These are phyloP conservation scores for Ctenochaetus hawaiiensis DNA, from an alignment of 2,797 vertebrate species.

Conservation along the genomic window DNA sequence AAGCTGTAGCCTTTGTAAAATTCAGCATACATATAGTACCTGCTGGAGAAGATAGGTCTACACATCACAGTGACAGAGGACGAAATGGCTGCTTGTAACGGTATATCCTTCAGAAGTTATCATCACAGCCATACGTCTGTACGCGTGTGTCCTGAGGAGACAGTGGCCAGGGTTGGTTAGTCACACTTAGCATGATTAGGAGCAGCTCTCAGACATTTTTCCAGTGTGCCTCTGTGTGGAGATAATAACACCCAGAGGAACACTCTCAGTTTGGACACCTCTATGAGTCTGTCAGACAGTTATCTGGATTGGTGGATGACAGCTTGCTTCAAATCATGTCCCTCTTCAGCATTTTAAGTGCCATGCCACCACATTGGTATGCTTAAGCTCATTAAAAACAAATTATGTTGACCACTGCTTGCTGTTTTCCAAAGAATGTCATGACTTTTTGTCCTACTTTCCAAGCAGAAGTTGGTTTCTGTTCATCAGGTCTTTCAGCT, in stretches of 20 bases:
- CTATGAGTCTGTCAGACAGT: conserved; percentile 29
- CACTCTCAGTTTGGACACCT: conserved; percentile 31
- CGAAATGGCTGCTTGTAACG: conserved; percentile 21
- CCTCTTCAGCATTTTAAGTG: not conserved
- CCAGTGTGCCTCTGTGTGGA: conserved; percentile 46
- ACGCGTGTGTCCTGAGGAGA: conserved; percentile 51
- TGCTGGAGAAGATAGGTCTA: conserved; percentile 7
- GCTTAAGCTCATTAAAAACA: not conserved
- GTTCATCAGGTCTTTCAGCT: not conserved
- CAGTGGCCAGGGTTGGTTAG: conserved; percentile 49
- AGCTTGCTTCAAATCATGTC: conserved; percentile 20
- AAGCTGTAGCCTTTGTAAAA: not conserved
- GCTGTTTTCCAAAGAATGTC: not conserved
- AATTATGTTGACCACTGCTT: not conserved
- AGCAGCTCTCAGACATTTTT: conserved; percentile 54
- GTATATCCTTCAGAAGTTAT: conserved; percentile 57
- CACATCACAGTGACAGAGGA: conserved; percentile 22
- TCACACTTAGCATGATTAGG: conserved; percentile 69
- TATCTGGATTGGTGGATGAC: conserved; percentile 25
- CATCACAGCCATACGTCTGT: conserved; percentile 40
- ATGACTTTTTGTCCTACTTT: not conserved
- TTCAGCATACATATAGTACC: not conserved
- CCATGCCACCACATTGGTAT: not conserved
- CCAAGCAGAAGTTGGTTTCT: not conserved
- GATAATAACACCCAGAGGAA: conserved; percentile 64